Percentiles rank a stretch among this genome's conserved stretches.
These are phyloP conservation scores for Tenualosa ilisha DNA, from an alignment of 2,797 vertebrate genomes.

Conservation along the genomic window DNA sequence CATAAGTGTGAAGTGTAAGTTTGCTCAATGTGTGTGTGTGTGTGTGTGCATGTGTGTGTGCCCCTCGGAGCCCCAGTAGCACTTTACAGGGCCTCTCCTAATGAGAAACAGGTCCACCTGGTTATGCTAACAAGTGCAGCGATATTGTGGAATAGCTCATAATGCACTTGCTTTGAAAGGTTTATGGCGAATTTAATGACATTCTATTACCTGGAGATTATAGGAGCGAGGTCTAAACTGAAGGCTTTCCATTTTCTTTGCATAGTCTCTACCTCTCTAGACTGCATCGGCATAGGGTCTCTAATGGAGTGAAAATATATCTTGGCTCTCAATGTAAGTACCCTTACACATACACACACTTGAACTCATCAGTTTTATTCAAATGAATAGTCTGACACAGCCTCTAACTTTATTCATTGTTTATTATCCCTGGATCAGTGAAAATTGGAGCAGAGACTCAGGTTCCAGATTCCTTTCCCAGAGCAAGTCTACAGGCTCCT, in stretches of 20 bases:
- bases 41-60: constrained; percentile 19
- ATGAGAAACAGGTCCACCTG: constrained; percentile 64
- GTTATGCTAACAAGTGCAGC: constrained; percentile 57
- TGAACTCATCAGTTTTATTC: background rate
- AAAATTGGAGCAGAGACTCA: background rate
- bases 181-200: constrained; percentile 67
- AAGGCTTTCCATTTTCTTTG: constrained; percentile 8
- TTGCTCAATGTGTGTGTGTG: constrained; percentile 18
- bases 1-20: constrained; percentile 9
- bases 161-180: constrained; percentile 63
- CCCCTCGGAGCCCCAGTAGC: constrained; percentile 31
- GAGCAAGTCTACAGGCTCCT: background rate
- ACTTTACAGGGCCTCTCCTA: constrained; percentile 55
- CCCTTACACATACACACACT: background rate
- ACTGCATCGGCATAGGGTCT: background rate
- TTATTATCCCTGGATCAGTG: background rate
- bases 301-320: background rate
- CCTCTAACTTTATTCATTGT: background rate
- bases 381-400: background rate
- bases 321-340: background rate
- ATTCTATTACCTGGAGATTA: constrained; percentile 42
- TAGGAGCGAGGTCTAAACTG: background rate
- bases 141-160: constrained; percentile 58
- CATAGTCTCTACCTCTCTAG: background rate
- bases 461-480: background rate